Evolutionary conservation across 1,140 invertebrate genomes (phyloP), one percentile per base, ranked within the genome.

Genomic region (Drosophila baimaii): DNA sequence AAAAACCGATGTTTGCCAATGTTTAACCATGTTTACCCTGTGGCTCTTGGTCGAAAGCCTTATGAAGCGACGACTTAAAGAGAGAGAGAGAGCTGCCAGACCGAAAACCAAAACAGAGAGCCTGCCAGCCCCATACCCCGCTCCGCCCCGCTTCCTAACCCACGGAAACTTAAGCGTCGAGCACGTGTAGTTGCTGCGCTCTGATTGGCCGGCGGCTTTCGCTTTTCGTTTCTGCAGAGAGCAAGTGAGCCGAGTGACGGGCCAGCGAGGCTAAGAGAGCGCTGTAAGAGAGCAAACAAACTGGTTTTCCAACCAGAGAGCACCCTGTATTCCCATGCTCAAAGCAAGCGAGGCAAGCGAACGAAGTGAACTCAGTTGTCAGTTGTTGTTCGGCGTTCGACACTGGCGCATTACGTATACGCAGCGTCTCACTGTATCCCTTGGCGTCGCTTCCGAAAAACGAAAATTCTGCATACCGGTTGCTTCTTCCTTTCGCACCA

Each of bases 331-430:
- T 17, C 44, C 31, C 33, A 35, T 46, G 27, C 33, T 31, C 55
- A 12, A 41, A 35, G 25, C n/a, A 3, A n/a, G n/a, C n/a, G n/a
- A n/a, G n/a, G n/a, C n/a, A 13, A 13, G 23, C 55, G 46, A 31
- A 29, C 17, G 13, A 54, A 21, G 13, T 3, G 19, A 52, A 35
- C 19, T 35, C 31, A 21, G 39, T 57, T 17, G 58, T 65, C 88
- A 90, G 86, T 90, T 89, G 77, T 84, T 88, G 73, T 89, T 90
- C 89, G 86, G 77, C 79, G 88, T 88, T 86, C 77, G 75, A 55
- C 61, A 68, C 49, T 44, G 47, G 43, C 68, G 47, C 31, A 35
- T 35, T 13, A 65, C 55, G 73, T 73, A 44, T 68, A 69, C 70
- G 71, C 19, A 23, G 47, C 47, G 47, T 17, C 27, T 7, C 27